These are phyloP conservation scores for Hycleus phaleratus DNA, from an alignment of 1,140 invertebrate species.

Conservation along the genomic window DNA sequence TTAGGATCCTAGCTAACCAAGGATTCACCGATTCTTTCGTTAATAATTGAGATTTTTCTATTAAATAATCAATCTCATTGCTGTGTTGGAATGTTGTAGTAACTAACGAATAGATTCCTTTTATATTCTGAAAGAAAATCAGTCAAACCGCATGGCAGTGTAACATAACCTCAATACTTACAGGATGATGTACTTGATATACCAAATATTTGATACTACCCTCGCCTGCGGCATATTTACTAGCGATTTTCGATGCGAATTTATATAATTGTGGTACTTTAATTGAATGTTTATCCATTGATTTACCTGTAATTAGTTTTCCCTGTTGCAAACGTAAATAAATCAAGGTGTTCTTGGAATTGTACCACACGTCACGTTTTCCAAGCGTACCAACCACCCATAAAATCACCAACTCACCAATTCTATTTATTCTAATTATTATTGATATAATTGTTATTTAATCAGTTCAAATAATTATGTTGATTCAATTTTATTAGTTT, in stretches of 20 bases:
- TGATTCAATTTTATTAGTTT: too few relatives aligned
- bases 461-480: too few relatives aligned
- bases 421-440: background rate
- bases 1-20: slow-evolving; percentile 64
- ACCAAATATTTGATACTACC: slow-evolving; percentile 65
- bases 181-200: slow-evolving; percentile 54
- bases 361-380: slow-evolving; percentile 18
- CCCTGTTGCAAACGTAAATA: background rate
- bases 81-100: slow-evolving; percentile 62
- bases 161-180: slow-evolving; percentile 24
- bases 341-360: slow-evolving; percentile 4
- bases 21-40: slow-evolving; percentile 61
- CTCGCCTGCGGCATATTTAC: slow-evolving; percentile 55
- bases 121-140: slow-evolving; percentile 51
- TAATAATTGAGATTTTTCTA: slow-evolving; percentile 54
- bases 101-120: slow-evolving; percentile 64
- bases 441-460: too few relatives aligned
- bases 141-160: background rate
- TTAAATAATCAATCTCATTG: slow-evolving; percentile 53
- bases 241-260: slow-evolving; percentile 56
- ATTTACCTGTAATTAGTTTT: slow-evolving; percentile 10
- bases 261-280: slow-evolving; percentile 73
- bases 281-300: slow-evolving; percentile 58
- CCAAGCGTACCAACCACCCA: background rate
- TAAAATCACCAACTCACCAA: background rate